Percentiles rank a stretch among this genome's conserved stretches.
Conservation (phyloP, 1,140 invertebrate genomes). For the Armadillidium nasatum region DNA sequence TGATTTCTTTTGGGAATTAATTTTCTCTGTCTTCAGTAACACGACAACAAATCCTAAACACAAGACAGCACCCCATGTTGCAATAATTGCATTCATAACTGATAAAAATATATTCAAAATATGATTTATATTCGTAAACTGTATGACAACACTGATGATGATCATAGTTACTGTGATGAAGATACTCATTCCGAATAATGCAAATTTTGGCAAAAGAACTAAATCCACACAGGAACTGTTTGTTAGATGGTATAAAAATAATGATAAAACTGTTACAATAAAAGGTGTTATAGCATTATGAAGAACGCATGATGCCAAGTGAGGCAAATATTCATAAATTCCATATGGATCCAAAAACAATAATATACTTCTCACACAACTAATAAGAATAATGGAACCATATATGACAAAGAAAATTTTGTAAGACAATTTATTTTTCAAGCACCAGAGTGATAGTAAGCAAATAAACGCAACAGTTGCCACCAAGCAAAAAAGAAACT, state of each 20-base stretch:
- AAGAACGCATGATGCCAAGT: neutral
- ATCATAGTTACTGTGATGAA: neutral
- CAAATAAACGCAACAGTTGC: neutral
- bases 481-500: constrained; percentile 1
- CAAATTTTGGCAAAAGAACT: neutral
- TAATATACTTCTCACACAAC: neutral
- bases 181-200: neutral
- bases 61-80: neutral
- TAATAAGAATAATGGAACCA: neutral
- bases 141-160: neutral
- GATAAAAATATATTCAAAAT: neutral
- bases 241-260: neutral
- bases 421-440: neutral
- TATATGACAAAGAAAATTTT: neutral
- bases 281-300: neutral
- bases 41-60: neutral
- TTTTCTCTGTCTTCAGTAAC: neutral
- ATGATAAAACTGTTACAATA: neutral
- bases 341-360: neutral
- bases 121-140: neutral
- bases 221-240: neutral
- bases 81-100: neutral
- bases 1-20: neutral
- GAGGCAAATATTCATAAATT: neutral
- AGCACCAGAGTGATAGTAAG: neutral